A percentile compares a stretch with the other conserved stretches of the same genome.
Evolutionary conservation across 2,113 vertebrate species (phyloP).

Genomic region (Hyperopisus bebe): DNA sequence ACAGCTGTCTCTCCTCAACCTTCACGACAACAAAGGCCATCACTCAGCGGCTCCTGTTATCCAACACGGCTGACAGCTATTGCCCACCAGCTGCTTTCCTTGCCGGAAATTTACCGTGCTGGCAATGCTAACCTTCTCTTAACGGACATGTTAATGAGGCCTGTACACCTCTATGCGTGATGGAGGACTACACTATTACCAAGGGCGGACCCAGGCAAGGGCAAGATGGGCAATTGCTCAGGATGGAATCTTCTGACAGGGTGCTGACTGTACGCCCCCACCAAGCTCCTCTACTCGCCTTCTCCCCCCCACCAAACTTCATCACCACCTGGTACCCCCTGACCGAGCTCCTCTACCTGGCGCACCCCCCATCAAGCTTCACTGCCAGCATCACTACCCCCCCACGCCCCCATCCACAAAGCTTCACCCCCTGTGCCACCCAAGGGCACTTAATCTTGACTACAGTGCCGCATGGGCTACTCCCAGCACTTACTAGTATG

Average conservation of each 20-base stretch:
- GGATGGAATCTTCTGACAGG: neutral
- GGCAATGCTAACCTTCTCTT: neutral
- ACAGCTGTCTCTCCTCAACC: neutral
- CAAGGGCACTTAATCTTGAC: neutral
- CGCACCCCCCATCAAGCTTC: no score
- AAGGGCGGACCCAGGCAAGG: neutral
- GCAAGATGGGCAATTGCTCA: neutral
- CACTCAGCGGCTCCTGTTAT: neutral
- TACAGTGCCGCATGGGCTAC: neutral
- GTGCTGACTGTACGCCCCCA: neutral
- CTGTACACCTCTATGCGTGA: neutral
- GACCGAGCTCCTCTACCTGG: no score
- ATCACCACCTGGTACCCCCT: neutral
- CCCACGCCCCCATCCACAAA: neutral
- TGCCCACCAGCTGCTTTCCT: neutral
- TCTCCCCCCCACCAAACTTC: neutral
- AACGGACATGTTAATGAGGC: neutral
- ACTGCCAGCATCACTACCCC: neutral
- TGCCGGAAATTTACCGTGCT: neutral
- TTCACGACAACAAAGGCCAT: neutral
- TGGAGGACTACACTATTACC: neutral
- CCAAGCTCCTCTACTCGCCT: neutral
- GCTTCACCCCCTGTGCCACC: neutral
- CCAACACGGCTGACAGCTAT: neutral
- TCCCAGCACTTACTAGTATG: neutral